Evolutionary conservation across 2,797 vertebrate genomes (phyloP).

Genomic region (Clamator glandarius): DNA sequence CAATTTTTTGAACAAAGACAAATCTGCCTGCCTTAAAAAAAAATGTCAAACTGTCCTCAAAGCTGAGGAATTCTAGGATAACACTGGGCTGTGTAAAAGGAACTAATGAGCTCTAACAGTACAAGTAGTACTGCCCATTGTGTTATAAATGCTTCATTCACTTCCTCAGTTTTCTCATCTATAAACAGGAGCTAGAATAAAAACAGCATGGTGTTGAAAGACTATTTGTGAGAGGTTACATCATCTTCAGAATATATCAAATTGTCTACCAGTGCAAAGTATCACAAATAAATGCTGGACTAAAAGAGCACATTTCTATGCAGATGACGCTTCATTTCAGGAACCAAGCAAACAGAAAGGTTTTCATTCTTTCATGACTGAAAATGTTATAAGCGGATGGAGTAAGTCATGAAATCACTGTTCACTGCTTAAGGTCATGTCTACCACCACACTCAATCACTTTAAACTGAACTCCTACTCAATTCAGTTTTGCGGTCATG

Average conservation of each 20-base stretch:
- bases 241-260: neutral
- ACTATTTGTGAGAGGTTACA: neutral
- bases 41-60: neutral
- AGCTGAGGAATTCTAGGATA: slow-evolving; percentile 1
- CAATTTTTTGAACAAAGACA: neutral
- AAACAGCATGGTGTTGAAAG: neutral
- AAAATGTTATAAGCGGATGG: neutral
- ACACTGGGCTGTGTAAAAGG: slow-evolving; percentile 3
- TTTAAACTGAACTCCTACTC: neutral
- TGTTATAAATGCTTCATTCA: neutral
- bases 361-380: neutral
- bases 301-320: neutral
- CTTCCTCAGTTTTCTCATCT: slow-evolving; percentile 1
- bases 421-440: neutral
- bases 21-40: neutral
- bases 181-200: neutral
- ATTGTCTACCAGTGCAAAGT: neutral
- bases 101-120: slow-evolving; percentile 39
- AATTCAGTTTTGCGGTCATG: neutral
- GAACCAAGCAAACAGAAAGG: neutral
- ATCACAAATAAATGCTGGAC: neutral
- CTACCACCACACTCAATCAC: neutral
- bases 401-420: neutral
- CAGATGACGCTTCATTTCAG: neutral
- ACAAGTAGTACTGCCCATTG: neutral